Evolutionary conservation across 2,888 invertebrate species (phyloP).

Genomic region (Nudaria mundana): DNA sequence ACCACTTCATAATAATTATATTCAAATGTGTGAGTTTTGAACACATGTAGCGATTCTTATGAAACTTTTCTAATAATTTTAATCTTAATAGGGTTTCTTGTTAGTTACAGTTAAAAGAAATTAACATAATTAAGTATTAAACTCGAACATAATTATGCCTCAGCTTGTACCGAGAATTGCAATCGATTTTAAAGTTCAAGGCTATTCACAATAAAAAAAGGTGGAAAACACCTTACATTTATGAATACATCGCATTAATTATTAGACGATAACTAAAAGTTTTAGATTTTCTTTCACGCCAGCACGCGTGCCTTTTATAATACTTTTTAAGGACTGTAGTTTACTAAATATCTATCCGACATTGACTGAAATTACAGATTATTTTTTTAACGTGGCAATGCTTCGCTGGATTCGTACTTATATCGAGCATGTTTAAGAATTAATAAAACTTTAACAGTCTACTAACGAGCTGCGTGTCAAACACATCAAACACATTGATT

Average conservation of each 20-base stretch:
- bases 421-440: not conserved
- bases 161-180: constrained; percentile 29
- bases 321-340: not conserved
- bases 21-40: too few species aligned
- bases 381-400: too few species aligned
- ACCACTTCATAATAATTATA: too few species aligned
- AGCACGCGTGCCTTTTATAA: not conserved
- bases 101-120: too few species aligned
- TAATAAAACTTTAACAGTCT: constrained; percentile 15
- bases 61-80: not conserved
- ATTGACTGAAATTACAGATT: too few species aligned
- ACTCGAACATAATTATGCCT: too few species aligned
- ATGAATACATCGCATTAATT: constrained; percentile 22
- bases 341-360: too few species aligned
- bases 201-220: constrained; percentile 28
- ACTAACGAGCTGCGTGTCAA: constrained; percentile 23
- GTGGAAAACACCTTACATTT: constrained; percentile 17
- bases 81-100: too few species aligned
- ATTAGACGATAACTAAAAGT: constrained; percentile 13
- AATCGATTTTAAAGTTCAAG: constrained; percentile 44
- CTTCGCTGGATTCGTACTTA: not conserved
- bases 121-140: too few species aligned
- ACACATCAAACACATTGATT: constrained; percentile 17
- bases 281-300: constrained; percentile 15
- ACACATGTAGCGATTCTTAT: too few species aligned